Conservation (phyloP, 2,113 vertebrate genomes). For the Paradisaea rubra region DNA sequence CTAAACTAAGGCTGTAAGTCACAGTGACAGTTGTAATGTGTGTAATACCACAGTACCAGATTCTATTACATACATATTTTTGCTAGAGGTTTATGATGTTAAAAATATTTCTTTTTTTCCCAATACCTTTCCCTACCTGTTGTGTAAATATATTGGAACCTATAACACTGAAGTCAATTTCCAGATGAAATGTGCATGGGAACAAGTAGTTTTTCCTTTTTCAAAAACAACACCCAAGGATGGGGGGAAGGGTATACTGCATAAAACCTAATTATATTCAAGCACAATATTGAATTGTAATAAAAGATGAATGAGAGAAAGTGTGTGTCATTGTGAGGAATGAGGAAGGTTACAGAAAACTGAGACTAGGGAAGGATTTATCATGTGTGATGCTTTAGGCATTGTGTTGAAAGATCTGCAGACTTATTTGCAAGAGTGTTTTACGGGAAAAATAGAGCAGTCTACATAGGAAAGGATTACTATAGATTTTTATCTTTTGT, state of each 20-base stretch:
- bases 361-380: conserved; percentile 74
- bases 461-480: conserved; percentile 69
- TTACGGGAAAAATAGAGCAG: conserved; percentile 70
- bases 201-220: conserved; percentile 66
- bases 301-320: conserved; percentile 83
- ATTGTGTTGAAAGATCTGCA: conserved; percentile 73
- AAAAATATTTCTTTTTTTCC: conserved; percentile 78
- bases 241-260: background rate
- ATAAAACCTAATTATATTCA: conserved; percentile 75
- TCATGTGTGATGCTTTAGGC: conserved; percentile 73
- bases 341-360: conserved; percentile 77
- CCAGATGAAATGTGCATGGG: conserved; percentile 72
- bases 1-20: conserved; percentile 83
- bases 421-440: conserved; percentile 78
- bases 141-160: conserved; percentile 78
- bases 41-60: conserved; percentile 79
- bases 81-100: conserved; percentile 79
- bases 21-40: conserved; percentile 81
- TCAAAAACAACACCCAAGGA: background rate
- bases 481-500: conserved; percentile 74
- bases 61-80: conserved; percentile 85
- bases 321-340: conserved; percentile 76
- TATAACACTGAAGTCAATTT: conserved; percentile 75
- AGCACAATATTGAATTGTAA: conserved; percentile 80
- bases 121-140: conserved; percentile 74